Conservation (phyloP, 1,140 invertebrate species). For the Copidosoma floridanum region DNA sequence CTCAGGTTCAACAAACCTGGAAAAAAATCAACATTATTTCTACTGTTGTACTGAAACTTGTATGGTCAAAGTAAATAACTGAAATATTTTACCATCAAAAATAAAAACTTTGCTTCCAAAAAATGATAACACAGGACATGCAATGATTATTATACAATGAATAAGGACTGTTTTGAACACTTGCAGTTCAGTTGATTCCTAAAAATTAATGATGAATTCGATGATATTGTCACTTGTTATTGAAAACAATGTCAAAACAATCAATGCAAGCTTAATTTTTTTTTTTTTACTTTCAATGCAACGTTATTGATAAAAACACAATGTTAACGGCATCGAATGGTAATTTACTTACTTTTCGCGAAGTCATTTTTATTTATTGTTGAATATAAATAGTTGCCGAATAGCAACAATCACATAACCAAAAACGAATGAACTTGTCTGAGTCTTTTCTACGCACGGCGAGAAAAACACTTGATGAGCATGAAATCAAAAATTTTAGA, state of each 20-base stretch:
- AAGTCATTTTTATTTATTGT: constrained; percentile 1
- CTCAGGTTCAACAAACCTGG: constrained; percentile 59
- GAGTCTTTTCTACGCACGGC: too few relatives aligned
- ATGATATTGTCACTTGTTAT: too few relatives aligned
- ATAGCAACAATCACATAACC: constrained; percentile 12
- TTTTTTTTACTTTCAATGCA: too few relatives aligned
- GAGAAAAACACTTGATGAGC: too few relatives aligned
- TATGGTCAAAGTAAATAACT: neutral
- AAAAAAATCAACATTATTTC: constrained; percentile 25
- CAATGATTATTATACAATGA: constrained; percentile 50
- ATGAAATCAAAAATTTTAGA: too few relatives aligned
- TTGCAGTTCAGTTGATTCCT: constrained; percentile 47
- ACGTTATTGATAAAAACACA: too few relatives aligned
- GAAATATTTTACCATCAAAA: constrained; percentile 47
- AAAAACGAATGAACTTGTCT: too few relatives aligned
- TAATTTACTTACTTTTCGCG: constrained; percentile 16
- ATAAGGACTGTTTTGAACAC: constrained; percentile 50
- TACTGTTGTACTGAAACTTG: neutral
- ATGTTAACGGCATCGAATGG: too few relatives aligned
- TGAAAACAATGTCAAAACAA: too few relatives aligned
- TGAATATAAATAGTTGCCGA: neutral
- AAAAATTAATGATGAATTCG: too few relatives aligned
- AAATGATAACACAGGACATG: constrained; percentile 49
- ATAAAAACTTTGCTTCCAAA: constrained; percentile 51
- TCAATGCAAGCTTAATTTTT: too few relatives aligned